Percentiles rank a stretch among this genome's conserved stretches.
Conservation (phyloP, 2,113 vertebrate species). For the Grammomys surdaster region DNA sequence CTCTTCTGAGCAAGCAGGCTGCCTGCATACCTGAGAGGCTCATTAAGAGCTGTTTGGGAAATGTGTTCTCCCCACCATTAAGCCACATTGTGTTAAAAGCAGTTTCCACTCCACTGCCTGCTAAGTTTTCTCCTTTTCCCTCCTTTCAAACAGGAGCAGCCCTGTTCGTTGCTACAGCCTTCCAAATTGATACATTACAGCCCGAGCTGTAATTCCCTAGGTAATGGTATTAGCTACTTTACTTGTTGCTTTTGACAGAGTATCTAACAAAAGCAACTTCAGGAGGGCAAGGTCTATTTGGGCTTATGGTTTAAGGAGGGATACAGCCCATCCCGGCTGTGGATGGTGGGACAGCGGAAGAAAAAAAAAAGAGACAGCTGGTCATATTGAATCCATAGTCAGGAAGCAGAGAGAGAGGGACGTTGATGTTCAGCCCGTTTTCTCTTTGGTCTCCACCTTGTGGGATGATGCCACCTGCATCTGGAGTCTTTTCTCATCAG, state of each 20-base stretch:
- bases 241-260: conserved; percentile 23
- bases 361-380: background rate
- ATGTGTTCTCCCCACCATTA: background rate
- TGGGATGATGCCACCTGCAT: background rate
- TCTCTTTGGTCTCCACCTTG: background rate
- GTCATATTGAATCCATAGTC: background rate
- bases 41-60: background rate
- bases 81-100: conserved; percentile 6
- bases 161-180: background rate
- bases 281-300: background rate
- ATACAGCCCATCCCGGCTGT: too few relatives aligned
- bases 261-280: background rate
- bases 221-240: conserved; percentile 5
- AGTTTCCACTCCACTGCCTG: background rate
- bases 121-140: background rate
- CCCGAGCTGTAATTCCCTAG: background rate
- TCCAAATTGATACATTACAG: background rate
- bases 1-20: background rate
- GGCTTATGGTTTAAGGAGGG: background rate
- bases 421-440: background rate
- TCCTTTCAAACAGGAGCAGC: background rate
- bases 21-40: background rate
- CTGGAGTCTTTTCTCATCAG: background rate
- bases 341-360: background rate
- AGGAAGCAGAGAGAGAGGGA: background rate